Evolutionary conservation across 2,797 vertebrate species (phyloP).

Genomic region (Eulemur coronatus): DNA sequence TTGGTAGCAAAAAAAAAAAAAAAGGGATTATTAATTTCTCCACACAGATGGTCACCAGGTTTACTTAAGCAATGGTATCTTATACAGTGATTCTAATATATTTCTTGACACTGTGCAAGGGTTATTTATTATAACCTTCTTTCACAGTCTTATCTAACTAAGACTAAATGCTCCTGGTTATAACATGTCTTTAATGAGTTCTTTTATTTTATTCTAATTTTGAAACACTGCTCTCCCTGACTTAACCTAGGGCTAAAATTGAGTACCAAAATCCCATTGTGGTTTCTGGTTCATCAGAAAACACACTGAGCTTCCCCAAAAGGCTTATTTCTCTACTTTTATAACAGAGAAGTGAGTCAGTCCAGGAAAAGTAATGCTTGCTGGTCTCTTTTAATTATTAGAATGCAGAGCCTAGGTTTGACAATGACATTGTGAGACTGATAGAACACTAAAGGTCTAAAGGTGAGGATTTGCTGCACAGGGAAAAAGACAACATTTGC

Average conservation of each 20-base stretch:
- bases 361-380: conserved; percentile 25
- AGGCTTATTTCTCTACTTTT: conserved; percentile 60
- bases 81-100: background rate
- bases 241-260: conserved; percentile 74
- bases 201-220: conserved; percentile 76
- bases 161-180: conserved; percentile 71
- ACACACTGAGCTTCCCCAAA: conserved; percentile 53
- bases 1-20: background rate
- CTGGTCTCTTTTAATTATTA: conserved; percentile 55
- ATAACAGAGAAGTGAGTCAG: conserved; percentile 38
- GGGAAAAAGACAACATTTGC: background rate
- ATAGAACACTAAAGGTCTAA: background rate
- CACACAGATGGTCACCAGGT: background rate
- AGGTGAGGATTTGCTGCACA: background rate
- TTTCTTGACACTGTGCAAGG: conserved; percentile 42
- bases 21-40: background rate
- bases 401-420: background rate
- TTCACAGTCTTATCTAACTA: conserved; percentile 66
- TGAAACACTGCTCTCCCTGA: conserved; percentile 50
- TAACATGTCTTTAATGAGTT: conserved; percentile 74
- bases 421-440: background rate
- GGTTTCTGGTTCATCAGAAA: conserved; percentile 75
- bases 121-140: conserved; percentile 66
- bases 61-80: conserved; percentile 34
- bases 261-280: conserved; percentile 65